These are phyloP conservation scores for Percopsis omiscomaycus DNA, from an alignment of 2,797 vertebrate species.

Conservation along the genomic window DNA sequence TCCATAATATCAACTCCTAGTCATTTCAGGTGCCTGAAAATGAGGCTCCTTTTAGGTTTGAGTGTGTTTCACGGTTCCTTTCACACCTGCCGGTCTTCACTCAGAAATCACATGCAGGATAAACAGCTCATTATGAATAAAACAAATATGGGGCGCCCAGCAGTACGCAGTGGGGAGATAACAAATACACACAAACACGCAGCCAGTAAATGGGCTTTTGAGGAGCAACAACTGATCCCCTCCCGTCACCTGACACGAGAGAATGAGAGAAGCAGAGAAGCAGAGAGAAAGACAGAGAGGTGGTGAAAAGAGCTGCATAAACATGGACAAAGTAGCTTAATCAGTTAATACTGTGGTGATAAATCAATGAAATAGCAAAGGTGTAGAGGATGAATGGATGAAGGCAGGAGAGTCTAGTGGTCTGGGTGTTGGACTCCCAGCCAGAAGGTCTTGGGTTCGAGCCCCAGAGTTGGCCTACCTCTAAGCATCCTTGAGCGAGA, in stretches of 20 bases:
- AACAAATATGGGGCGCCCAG: constrained; percentile 6
- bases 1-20: constrained; percentile 10
- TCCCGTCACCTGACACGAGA: constrained; percentile 3
- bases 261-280: not conserved
- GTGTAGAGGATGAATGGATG: not conserved
- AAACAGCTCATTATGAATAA: constrained; percentile 3
- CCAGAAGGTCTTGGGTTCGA: too few species aligned
- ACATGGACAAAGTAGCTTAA: not conserved
- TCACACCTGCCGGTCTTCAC: constrained; percentile 1
- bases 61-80: not conserved
- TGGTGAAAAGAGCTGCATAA: not conserved
- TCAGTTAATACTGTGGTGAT: not conserved
- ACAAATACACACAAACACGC: not conserved
- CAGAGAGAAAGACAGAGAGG: not conserved
- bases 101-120: constrained; percentile 1
- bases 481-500: too few species aligned
- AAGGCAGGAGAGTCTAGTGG: not conserved
- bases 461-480: too few species aligned
- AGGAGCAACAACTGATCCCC: not conserved
- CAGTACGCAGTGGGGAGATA: not conserved
- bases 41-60: not conserved
- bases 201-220: not conserved
- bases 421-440: not conserved
- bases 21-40: constrained; percentile 13
- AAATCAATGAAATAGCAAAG: not conserved